Conservation (phyloP, 2,113 vertebrate species). For the Loxodonta africana region DNA sequence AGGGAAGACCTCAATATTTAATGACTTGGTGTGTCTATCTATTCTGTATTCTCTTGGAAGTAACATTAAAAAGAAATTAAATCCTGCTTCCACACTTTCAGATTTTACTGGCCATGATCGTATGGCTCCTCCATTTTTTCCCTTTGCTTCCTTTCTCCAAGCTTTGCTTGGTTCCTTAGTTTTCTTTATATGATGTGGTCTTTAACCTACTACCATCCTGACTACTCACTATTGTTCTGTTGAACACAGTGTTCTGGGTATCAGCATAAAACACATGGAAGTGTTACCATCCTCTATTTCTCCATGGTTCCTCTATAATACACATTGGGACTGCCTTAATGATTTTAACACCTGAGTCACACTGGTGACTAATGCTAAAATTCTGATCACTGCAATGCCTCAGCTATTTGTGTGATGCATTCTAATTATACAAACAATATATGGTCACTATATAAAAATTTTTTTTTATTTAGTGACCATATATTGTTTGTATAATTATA, state of each 20-base stretch:
- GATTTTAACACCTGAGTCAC: constrained; percentile 9
- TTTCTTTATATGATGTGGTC: background rate
- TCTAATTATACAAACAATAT: background rate
- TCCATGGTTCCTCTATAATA: background rate
- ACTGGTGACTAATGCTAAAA: constrained; percentile 17
- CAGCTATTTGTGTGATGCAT: background rate
- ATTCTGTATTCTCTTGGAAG: background rate
- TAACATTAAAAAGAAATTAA: background rate
- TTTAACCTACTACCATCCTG: background rate
- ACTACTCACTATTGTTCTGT: background rate
- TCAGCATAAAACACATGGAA: background rate
- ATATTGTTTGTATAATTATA: too few relatives aligned
- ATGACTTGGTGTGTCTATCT: background rate
- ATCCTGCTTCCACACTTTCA: background rate
- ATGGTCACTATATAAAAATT: background rate
- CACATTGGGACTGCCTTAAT: background rate
- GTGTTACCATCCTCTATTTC: background rate
- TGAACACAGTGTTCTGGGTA: background rate
- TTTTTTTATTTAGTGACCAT: too few relatives aligned
- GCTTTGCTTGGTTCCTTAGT: background rate
- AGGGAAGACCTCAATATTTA: background rate
- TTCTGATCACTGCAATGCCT: background rate
- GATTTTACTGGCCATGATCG: background rate
- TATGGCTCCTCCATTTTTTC: background rate
- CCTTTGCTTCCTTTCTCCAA: background rate